Evolutionary conservation across 2,888 invertebrate genomes (phyloP).

Genomic region (Macrosoma leucophasiata): DNA sequence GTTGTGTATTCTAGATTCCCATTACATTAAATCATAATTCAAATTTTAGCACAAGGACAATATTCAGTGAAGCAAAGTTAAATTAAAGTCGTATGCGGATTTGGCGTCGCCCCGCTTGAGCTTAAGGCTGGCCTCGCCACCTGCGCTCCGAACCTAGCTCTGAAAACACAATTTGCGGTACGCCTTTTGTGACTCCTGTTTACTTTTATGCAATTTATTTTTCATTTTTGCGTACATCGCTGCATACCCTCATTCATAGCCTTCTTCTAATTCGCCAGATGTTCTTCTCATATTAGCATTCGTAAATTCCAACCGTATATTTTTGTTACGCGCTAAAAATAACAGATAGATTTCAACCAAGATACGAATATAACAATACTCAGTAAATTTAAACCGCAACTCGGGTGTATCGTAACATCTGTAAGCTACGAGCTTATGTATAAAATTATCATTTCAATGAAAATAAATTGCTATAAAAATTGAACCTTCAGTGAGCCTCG

Average conservation of each 20-base stretch:
- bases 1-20: neutral
- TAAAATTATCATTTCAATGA: too few species aligned
- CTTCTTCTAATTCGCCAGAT: conserved; percentile 29
- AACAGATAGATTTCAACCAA: too few species aligned
- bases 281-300: too few species aligned
- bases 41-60: conserved; percentile 25
- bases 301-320: too few species aligned
- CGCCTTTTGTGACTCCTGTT: conserved; percentile 55
- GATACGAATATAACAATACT: too few species aligned
- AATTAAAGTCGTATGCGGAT: conserved; percentile 70
- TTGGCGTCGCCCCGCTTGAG: conserved; percentile 51
- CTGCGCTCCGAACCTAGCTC: conserved; percentile 50
- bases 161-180: conserved; percentile 65
- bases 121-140: conserved; percentile 56
- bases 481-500: too few species aligned
- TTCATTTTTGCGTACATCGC: conserved; percentile 34
- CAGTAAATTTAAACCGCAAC: too few species aligned
- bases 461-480: too few species aligned
- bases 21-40: conserved; percentile 34
- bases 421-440: too few species aligned
- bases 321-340: too few species aligned
- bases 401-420: too few species aligned
- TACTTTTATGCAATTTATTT: conserved; percentile 59
- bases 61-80: conserved; percentile 66
- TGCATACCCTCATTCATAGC: conserved; percentile 28